phyloP scores from a whole-genome alignment of 23 tunicate species.

The Ascidia mentula region DNA sequence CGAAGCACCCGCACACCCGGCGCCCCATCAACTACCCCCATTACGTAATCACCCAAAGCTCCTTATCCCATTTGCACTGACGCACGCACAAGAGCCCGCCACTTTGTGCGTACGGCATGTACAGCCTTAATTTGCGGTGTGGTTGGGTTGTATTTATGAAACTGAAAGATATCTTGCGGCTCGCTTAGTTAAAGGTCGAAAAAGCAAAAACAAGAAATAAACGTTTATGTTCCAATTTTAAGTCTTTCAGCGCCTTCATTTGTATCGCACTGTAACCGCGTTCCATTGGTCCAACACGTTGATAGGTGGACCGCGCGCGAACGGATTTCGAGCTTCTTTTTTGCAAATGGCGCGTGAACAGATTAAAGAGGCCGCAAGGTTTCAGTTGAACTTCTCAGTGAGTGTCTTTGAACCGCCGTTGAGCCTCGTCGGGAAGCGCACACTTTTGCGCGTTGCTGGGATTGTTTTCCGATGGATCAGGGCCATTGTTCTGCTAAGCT shows the following conservation, averaged over 20 bases:
- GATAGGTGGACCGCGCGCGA: background rate
- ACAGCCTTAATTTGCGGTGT: too few relatives aligned
- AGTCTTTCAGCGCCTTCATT: background rate
- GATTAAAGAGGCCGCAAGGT: slow-evolving; percentile 1
- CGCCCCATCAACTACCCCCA: background rate
- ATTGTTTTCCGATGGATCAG: background rate
- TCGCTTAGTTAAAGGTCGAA: too few relatives aligned
- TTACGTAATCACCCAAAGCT: slow-evolving; percentile 7
- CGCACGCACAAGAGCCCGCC: too few relatives aligned
- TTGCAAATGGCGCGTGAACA: slow-evolving; percentile 4
- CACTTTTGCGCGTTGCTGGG: too few relatives aligned
- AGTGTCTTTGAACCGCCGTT: background rate
- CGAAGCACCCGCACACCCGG: background rate
- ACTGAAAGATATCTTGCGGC: too few relatives aligned
- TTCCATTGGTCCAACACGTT: background rate
- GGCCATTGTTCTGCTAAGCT: background rate
- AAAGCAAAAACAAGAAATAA: too few relatives aligned
- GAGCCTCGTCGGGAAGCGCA: background rate
- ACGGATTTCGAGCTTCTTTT: background rate
- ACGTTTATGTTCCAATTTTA: too few relatives aligned
- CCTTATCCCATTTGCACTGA: background rate
- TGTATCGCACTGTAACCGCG: background rate
- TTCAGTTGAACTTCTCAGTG: background rate
- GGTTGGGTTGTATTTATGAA: too few relatives aligned
- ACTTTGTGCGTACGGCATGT: too few relatives aligned